These are phyloP conservation scores for Phrynosoma platyrhinos DNA, from an alignment of 2,113 vertebrate genomes.

Conservation along the genomic window DNA sequence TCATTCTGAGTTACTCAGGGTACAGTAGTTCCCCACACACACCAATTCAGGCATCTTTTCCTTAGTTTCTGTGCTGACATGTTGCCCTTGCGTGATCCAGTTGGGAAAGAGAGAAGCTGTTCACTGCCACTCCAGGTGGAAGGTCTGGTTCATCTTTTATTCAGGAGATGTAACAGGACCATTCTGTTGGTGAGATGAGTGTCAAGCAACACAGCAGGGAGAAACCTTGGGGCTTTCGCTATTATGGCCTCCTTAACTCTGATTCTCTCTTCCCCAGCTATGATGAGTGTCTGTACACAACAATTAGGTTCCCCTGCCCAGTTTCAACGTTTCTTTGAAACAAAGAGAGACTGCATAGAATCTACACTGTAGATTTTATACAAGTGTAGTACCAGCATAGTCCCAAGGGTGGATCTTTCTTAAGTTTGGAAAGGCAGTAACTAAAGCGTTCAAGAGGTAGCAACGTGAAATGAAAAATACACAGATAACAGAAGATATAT, in stretches of 20 bases:
- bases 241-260: not conserved
- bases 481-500: too few species aligned
- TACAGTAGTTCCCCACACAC: not conserved
- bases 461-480: too few species aligned
- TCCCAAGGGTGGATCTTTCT: not conserved
- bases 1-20: not conserved
- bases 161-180: not conserved
- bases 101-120: not conserved
- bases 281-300: not conserved
- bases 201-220: constrained; percentile 2
- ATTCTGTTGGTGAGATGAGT: not conserved
- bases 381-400: not conserved
- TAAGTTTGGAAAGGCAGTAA: not conserved
- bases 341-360: not conserved
- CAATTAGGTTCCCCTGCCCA: not conserved
- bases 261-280: not conserved
- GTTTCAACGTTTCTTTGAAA: not conserved
- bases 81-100: constrained; percentile 2
- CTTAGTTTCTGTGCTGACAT: not conserved
- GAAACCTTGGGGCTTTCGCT: not conserved
- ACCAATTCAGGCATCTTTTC: not conserved
- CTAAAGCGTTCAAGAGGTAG: not conserved
- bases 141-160: constrained; percentile 11
- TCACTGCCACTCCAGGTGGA: not conserved
- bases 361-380: not conserved